phyloP scores from a whole-genome alignment of 2,888 invertebrate species.

The Orthosia gracilis region DNA sequence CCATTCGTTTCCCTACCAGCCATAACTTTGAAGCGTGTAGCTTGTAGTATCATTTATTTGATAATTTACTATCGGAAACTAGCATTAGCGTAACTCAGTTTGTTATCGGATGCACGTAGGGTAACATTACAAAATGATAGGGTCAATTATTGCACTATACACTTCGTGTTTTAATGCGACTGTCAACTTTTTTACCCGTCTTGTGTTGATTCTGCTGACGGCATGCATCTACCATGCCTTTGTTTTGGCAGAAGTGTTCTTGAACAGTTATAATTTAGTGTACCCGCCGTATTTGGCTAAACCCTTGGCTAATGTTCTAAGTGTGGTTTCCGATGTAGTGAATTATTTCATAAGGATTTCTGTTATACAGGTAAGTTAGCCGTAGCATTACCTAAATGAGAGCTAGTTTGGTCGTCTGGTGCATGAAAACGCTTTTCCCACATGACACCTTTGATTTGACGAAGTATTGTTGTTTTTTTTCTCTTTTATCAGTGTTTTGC shows the following conservation, averaged over 20 bases:
- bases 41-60: conserved; percentile 38
- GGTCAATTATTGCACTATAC: conserved; percentile 68
- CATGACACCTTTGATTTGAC: neutral
- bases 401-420: conserved; percentile 12
- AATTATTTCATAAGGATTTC: conserved; percentile 67
- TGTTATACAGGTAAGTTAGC: conserved; percentile 76
- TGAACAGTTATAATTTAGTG: conserved; percentile 82
- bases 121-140: conserved; percentile 72
- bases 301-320: conserved; percentile 67
- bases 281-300: conserved; percentile 83
- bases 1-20: neutral
- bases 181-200: conserved; percentile 78
- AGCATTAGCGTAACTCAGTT: conserved; percentile 49
- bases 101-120: conserved; percentile 46
- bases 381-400: neutral
- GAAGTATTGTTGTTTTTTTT: neutral
- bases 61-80: conserved; percentile 55
- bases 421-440: conserved; percentile 16
- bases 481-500: neutral
- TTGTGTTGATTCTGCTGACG: conserved; percentile 80
- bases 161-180: conserved; percentile 77
- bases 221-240: conserved; percentile 84
- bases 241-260: conserved; percentile 83
- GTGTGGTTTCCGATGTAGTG: conserved; percentile 60
- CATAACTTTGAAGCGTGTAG: conserved; percentile 14